Conservation (phyloP, 2,113 vertebrate species). For the Caretta caretta region DNA sequence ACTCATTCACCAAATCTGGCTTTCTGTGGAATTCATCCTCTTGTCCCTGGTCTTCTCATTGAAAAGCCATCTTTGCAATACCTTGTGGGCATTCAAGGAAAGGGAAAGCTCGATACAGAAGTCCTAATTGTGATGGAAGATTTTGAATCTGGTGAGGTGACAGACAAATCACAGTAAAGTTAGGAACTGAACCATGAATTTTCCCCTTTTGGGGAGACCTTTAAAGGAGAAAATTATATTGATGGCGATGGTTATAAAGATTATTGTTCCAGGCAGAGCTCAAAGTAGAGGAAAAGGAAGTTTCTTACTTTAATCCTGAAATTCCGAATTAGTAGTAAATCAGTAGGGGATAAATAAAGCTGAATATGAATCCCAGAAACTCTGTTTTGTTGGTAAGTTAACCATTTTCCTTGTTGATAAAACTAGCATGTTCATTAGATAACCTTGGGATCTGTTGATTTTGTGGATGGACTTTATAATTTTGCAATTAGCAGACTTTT, state of each 20-base stretch:
- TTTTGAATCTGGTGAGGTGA: neutral
- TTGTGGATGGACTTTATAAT: neutral
- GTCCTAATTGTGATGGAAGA: neutral
- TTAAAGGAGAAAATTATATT: neutral
- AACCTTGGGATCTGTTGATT: neutral
- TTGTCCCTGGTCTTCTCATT: neutral
- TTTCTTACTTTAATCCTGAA: neutral
- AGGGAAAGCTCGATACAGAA: slow-evolving; percentile 25
- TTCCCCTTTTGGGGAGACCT: neutral
- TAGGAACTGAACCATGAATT: neutral
- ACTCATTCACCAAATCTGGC: slow-evolving; percentile 22
- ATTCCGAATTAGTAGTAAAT: neutral
- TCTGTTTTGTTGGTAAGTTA: accelerated
- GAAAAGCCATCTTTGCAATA: slow-evolving; percentile 23
- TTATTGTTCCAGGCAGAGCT: neutral
- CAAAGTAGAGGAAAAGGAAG: neutral
- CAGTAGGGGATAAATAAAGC: neutral
- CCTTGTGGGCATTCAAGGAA: neutral
- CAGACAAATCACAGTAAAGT: slow-evolving; percentile 4
- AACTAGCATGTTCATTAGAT: neutral
- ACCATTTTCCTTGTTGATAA: neutral
- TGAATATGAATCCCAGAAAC: neutral
- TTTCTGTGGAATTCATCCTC: slow-evolving; percentile 28
- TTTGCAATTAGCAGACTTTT: neutral
- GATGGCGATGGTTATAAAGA: neutral